These are phyloP conservation scores for Perizoma affinitatum DNA, from an alignment of 2,888 invertebrate species.

Conservation along the genomic window DNA sequence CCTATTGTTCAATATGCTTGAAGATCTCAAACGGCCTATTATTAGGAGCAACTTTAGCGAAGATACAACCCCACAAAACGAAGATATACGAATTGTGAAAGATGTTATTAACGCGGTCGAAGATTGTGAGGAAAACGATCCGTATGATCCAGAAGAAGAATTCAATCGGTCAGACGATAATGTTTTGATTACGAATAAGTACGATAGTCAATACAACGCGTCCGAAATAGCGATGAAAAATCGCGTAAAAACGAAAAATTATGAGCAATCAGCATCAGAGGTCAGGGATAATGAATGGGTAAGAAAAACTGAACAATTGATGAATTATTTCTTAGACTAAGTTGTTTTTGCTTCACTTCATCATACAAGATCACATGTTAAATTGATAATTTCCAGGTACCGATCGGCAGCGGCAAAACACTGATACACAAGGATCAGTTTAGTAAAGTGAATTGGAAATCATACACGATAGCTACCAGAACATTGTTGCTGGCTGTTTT, in stretches of 20 bases:
- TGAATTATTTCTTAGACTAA: no score
- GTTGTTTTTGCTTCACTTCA: no score
- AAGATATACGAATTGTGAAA: constrained; percentile 6
- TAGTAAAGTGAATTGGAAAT: constrained; percentile 73
- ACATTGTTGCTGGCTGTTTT: constrained; percentile 76
- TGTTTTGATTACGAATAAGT: constrained; percentile 58
- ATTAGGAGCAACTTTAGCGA: constrained; percentile 15
- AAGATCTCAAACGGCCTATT: constrained; percentile 48
- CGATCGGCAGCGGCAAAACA: constrained; percentile 76
- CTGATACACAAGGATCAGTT: constrained; percentile 67
- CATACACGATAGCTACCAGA: constrained; percentile 76
- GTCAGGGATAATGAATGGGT: constrained; percentile 47
- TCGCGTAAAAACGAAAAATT: constrained; percentile 11
- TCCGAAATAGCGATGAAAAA: constrained; percentile 20
- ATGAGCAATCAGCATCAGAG: constrained; percentile 8
- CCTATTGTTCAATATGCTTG: constrained; percentile 51
- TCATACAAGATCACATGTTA: no score
- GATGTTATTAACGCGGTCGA: constrained; percentile 20
- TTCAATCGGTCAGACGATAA: constrained; percentile 57
- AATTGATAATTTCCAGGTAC: constrained; percentile 55
- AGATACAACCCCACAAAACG: constrained; percentile 9
- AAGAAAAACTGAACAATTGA: constrained; percentile 15
- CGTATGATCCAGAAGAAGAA: constrained; percentile 40
- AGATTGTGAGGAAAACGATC: constrained; percentile 24
- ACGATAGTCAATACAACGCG: constrained; percentile 38